Base-by-base conservation (phyloP, 2,797 vertebrate species). In the Pangasius djambal region DNA sequence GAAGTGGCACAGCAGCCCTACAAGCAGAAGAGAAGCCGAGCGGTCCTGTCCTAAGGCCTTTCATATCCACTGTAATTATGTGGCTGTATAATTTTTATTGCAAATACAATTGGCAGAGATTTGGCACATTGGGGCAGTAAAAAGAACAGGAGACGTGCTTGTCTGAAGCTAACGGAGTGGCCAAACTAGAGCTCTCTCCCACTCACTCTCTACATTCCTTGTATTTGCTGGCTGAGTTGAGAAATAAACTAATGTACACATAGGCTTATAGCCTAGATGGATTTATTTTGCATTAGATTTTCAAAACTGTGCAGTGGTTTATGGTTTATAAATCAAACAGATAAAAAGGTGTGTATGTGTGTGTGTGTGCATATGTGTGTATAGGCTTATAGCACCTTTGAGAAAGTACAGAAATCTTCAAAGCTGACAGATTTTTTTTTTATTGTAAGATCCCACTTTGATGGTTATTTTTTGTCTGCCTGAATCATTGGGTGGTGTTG, bases 401-500 rank as follows among this genome's bases (percentile, higher is more conserved):
- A 70, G 34, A 74, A n/a, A 55, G 85, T 74, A 48, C 44, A 70
- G 52, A 83, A 87, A 88, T 85, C 65, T 90, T 93, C 90, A 91
- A 91, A 92, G 88, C 88, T 86, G 63, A 75, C 83, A 88, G 85
- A 87, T 91, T 90, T 72, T 91, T 90, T 89, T 91, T 91, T 70
- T 34, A 2, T 44, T 65, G 6, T 65, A 85, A 93, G 90, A 92
- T 92, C 92, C 89, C 88, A 44, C 92, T 93, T 94, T 94, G 92
- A 95, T 94, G 91, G 78, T 92, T 91, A 93, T 94, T 91, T 83
- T 90, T 91, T 92, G 92, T 92, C 93, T 93, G 86, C 92, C 94
- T 92, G 88, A 88, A 91, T 94, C 93, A 90, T 1, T 59, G 61
- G 84, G 91, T 90, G 92, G 86, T 89, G 90, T 90, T 88, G 90